Percentiles rank a stretch among this genome's conserved stretches.
Conservation (phyloP, 2,113 vertebrate species). For the Paratilapia polleni region DNA sequence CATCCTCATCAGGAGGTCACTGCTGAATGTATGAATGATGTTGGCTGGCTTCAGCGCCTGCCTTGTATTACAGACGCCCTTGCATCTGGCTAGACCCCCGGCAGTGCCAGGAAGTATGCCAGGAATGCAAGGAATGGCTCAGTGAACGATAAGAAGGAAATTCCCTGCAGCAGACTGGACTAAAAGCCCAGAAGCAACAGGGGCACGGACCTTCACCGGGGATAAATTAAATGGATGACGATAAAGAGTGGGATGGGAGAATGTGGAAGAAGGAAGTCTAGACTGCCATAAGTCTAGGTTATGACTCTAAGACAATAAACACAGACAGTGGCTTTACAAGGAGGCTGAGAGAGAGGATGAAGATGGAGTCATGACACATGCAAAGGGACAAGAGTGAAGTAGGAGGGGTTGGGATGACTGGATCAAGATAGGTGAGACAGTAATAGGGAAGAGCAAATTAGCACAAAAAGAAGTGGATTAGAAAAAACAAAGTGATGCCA, state of each 20-base stretch:
- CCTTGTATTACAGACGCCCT: conserved; percentile 66
- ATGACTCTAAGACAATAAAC: conserved; percentile 54
- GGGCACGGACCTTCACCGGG: conserved; percentile 37
- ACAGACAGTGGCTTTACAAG: conserved; percentile 40
- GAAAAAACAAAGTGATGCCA: conserved; percentile 39
- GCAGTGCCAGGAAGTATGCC: conserved; percentile 63
- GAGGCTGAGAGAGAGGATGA: conserved; percentile 32
- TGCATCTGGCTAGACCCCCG: conserved; percentile 60
- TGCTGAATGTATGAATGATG: conserved; percentile 42
- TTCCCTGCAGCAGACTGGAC: conserved; percentile 65
- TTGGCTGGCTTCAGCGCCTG: conserved; percentile 46
- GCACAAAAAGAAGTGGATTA: conserved; percentile 3
- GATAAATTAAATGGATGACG: conserved; percentile 59
- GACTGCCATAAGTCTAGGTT: conserved; percentile 33
- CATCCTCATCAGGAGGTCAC: conserved; percentile 49
- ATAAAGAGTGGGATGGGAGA: conserved; percentile 40
- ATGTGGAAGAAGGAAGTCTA: conserved; percentile 49
- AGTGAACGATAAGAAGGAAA: conserved; percentile 79
- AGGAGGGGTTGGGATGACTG: conserved; percentile 19
- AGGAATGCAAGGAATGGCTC: conserved; percentile 79
- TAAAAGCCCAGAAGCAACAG: conserved; percentile 61
- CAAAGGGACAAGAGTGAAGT: conserved; percentile 18
- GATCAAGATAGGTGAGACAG: conserved; percentile 5
- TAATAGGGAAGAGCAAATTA: conserved; percentile 37
- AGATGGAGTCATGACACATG: conserved; percentile 41